Evolutionary conservation across 2,888 invertebrate genomes (phyloP).

Genomic region (Digitonthophagus gazella): DNA sequence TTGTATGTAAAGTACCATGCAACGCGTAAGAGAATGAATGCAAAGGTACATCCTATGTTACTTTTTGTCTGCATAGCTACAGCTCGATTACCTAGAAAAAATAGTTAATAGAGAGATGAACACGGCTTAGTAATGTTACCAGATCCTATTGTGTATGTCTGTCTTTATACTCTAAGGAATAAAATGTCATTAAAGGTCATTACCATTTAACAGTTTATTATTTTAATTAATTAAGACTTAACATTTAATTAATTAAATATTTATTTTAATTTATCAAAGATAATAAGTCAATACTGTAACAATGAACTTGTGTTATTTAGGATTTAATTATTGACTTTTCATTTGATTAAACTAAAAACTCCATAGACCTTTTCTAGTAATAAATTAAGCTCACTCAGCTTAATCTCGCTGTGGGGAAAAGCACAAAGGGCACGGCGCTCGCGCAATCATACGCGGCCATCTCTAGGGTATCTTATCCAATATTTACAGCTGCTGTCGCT

Average conservation of each 20-base stretch:
- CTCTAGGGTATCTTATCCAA: conserved; percentile 8
- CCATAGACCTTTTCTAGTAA: not conserved
- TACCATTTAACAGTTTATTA: not conserved
- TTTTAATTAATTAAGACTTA: not conserved
- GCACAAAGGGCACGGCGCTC: conserved; percentile 6
- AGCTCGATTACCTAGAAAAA: not conserved
- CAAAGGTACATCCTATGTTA: not conserved
- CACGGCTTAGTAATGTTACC: not conserved
- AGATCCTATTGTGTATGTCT: not conserved
- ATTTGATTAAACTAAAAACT: not conserved
- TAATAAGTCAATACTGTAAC: no score
- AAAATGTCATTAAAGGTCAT: not conserved
- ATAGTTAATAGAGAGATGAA: not conserved
- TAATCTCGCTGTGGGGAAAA: not conserved
- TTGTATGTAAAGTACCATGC: conserved; percentile 13
- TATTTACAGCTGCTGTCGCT: conserved; percentile 8
- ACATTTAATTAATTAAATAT: no score
- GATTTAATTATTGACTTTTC: not conserved
- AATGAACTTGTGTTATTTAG: not conserved
- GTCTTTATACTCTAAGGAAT: not conserved
- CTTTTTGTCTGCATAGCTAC: not conserved
- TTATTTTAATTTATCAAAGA: no score
- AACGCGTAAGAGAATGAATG: not conserved
- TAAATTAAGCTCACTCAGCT: conserved; percentile 2
- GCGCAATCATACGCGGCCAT: conserved; percentile 2